Evolutionary conservation across 2,797 vertebrate genomes (phyloP).

Genomic region (Stomatorhinus walkeri): DNA sequence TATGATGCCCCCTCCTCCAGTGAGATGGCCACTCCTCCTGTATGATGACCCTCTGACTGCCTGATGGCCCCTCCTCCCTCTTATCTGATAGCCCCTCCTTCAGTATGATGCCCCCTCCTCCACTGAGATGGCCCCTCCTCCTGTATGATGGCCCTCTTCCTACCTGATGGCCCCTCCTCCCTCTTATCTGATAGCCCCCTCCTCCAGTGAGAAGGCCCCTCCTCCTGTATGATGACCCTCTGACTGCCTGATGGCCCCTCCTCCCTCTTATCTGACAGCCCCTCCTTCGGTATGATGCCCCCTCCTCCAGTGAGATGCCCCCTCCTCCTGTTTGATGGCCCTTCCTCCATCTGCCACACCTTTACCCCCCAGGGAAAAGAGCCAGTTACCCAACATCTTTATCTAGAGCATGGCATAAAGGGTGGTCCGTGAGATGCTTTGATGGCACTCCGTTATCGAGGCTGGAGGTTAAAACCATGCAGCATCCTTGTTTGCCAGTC

Average conservation of each 20-base stretch:
- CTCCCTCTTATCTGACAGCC: background rate
- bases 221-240: background rate
- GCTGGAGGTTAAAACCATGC: background rate
- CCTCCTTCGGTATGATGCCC: background rate
- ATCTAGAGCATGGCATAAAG: background rate
- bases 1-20: background rate
- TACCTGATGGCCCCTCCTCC: background rate
- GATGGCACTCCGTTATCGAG: background rate
- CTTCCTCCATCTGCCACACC: background rate
- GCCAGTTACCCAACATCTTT: background rate
- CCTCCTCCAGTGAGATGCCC: background rate
- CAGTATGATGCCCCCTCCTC: background rate
- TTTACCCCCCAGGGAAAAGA: background rate
- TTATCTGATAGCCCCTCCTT: background rate
- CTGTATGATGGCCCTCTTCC: background rate
- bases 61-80: background rate
- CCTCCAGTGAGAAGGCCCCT: background rate
- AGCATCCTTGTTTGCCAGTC: background rate
- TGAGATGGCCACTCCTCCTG: background rate
- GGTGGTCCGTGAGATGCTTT: background rate
- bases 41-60: background rate
- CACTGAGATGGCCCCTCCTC: too few relatives aligned
- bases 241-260: background rate
- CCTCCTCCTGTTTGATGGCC: background rate
- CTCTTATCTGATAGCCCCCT: background rate